Evolutionary conservation across 2,113 vertebrate genomes (phyloP).

Genomic region (Steatornis caripensis): DNA sequence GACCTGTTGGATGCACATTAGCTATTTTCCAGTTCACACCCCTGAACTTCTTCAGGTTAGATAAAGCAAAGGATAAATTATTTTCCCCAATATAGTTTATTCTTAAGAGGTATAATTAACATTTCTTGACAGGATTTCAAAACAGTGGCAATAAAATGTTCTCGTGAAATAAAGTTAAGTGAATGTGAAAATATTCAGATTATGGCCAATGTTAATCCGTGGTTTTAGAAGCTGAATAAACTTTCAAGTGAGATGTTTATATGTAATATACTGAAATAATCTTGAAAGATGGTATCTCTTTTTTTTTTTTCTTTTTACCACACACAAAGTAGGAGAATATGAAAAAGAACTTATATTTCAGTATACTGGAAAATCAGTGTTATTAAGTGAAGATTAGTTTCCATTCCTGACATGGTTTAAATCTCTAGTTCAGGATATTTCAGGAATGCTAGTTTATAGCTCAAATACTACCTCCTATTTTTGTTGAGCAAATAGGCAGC

Average conservation of each 20-base stretch:
- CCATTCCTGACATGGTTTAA: background rate
- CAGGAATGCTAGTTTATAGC: background rate
- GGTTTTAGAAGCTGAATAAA: background rate
- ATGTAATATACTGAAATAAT: background rate
- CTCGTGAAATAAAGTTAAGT: background rate
- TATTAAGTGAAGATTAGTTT: conserved; percentile 14
- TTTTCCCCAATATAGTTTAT: background rate
- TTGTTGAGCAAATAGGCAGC: background rate
- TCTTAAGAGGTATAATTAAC: background rate
- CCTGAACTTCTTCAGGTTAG: background rate
- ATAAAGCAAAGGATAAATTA: background rate
- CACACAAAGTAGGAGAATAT: background rate
- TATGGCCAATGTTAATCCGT: background rate
- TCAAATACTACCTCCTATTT: background rate
- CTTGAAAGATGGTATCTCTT: background rate
- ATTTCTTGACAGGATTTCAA: background rate
- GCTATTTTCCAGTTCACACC: background rate
- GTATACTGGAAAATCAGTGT: background rate
- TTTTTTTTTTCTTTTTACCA: background rate
- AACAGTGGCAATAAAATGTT: background rate
- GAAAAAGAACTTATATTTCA: background rate
- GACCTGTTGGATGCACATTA: background rate
- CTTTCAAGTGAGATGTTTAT: background rate
- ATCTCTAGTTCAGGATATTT: background rate
- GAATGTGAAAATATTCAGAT: background rate